Conservation (phyloP, 2,888 invertebrate species). For the Lingula anatina region DNA sequence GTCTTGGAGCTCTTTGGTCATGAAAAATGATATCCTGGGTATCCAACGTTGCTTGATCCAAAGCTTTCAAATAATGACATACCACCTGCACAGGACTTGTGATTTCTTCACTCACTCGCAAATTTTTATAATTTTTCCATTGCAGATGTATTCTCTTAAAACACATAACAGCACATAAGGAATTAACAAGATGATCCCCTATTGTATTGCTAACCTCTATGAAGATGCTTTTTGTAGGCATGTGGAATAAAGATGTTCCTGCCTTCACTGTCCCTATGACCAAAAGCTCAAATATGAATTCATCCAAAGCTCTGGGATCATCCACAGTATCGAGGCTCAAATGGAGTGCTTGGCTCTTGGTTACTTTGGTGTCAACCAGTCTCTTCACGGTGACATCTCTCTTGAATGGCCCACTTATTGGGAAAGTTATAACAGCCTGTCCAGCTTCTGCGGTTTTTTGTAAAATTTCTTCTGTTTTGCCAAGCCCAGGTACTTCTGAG, state of each 20-base stretch:
- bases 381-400: slow-evolving; percentile 10
- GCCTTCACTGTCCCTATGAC: slow-evolving; percentile 14
- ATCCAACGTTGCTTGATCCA: slow-evolving; percentile 12
- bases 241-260: slow-evolving; percentile 8
- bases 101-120: slow-evolving; percentile 14
- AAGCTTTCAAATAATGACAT: slow-evolving; percentile 15
- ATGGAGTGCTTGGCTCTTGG: slow-evolving; percentile 14
- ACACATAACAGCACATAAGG: slow-evolving; percentile 16
- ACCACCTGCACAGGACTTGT: slow-evolving; percentile 25
- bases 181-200: slow-evolving; percentile 15
- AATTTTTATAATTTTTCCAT: slow-evolving; percentile 14
- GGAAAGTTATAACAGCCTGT: slow-evolving; percentile 12
- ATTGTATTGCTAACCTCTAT: slow-evolving; percentile 25
- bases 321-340: slow-evolving; percentile 20
- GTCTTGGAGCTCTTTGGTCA: slow-evolving; percentile 4
- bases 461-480: background rate
- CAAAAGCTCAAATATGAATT: slow-evolving; percentile 22
- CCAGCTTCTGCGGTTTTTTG: background rate
- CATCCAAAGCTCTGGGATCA: slow-evolving; percentile 15
- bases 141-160: slow-evolving; percentile 14
- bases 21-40: slow-evolving; percentile 13
- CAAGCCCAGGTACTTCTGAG: background rate
- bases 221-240: slow-evolving; percentile 12
- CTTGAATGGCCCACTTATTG: slow-evolving; percentile 18
- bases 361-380: slow-evolving; percentile 9